Conservation (phyloP, 2,113 vertebrate species). For the Kryptolebias marmoratus region DNA sequence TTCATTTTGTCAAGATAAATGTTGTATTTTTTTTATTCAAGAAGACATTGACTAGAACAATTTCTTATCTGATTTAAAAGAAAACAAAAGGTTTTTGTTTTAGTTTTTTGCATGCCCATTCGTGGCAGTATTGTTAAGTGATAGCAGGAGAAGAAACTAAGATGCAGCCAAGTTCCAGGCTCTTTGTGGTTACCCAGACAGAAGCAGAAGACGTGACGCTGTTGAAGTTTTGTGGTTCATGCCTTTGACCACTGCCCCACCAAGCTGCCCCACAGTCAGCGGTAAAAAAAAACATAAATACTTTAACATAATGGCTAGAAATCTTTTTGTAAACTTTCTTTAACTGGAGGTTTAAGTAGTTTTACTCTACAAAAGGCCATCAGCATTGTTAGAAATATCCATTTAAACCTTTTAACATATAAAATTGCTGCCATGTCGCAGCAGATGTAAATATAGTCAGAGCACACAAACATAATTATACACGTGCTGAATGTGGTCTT, state of each 20-base stretch:
- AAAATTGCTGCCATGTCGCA: no score
- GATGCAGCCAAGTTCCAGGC: not conserved
- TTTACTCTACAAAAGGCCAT: not conserved
- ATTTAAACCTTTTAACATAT: not conserved
- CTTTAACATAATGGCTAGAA: not conserved
- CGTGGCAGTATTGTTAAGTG: not conserved
- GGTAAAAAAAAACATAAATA: not conserved
- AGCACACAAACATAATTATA: no score
- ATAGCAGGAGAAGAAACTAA: not conserved
- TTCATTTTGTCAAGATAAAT: no score
- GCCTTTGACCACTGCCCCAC: not conserved
- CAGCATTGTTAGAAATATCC: not conserved
- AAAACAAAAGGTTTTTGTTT: not conserved
- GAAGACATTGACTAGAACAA: no score
- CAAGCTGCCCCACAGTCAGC: not conserved
- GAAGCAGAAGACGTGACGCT: not conserved
- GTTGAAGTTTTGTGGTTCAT: slow-evolving; percentile 1
- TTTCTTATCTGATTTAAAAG: not conserved
- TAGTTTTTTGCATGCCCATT: not conserved
- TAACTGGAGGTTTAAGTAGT: not conserved
- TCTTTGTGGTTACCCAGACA: slow-evolving; percentile 4
- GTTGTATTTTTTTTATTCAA: not conserved
- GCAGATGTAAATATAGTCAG: no score
- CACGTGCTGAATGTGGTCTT: no score
- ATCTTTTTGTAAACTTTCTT: not conserved